Conservation (phyloP, 2,113 vertebrate genomes). For the Manacus vitellinus region DNA sequence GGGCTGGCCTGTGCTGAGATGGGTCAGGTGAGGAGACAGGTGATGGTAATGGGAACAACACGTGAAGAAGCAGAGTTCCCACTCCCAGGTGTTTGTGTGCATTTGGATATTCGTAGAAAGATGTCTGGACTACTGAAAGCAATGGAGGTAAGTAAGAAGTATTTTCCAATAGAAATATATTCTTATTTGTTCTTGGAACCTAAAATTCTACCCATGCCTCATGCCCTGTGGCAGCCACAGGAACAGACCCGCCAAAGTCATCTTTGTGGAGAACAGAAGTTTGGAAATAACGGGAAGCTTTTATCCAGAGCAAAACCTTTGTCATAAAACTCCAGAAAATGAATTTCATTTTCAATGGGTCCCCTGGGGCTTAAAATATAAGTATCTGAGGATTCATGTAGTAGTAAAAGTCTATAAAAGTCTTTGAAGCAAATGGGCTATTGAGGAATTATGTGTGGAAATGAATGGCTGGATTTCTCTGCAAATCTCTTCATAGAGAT, state of each 20-base stretch:
- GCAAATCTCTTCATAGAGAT: conserved; percentile 48
- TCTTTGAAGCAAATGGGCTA: conserved; percentile 63
- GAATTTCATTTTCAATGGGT: conserved; percentile 22
- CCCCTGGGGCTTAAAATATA: conserved; percentile 47
- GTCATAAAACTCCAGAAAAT: conserved; percentile 53
- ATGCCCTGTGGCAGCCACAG: neutral
- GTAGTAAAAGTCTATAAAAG: conserved; percentile 60
- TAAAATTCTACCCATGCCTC: neutral
- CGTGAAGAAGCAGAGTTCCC: neutral
- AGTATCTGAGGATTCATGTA: conserved; percentile 58
- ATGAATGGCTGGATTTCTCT: conserved; percentile 42
- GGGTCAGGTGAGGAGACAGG: neutral
- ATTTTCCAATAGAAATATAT: neutral
- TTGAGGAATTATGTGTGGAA: conserved; percentile 52
- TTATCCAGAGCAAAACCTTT: conserved; percentile 37
- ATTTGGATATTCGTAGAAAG: neutral
- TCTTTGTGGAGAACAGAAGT: conserved; percentile 2
- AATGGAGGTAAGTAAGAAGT: neutral
- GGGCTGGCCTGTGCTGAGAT: neutral
- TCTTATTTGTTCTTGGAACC: neutral
- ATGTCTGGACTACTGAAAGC: fast-evolving
- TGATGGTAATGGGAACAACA: neutral
- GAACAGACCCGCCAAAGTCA: neutral
- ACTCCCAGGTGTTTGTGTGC: neutral
- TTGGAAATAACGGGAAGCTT: neutral